phyloP scores from a whole-genome alignment of 35 echinoderm and acorn worm species.

The Patiria miniata region DNA sequence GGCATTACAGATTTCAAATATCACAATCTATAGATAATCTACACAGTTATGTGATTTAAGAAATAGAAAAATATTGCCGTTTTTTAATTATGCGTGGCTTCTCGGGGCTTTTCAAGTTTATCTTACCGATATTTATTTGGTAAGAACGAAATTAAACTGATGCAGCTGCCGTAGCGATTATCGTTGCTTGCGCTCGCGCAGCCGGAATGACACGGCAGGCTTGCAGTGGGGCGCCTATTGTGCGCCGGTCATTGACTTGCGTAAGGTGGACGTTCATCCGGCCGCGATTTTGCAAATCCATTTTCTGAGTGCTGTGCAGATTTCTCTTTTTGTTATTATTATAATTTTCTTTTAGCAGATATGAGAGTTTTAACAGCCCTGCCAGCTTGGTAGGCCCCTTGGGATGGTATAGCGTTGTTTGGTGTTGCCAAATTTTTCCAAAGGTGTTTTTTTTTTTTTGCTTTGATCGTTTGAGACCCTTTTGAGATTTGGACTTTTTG shows the following conservation, averaged over 20 bases:
- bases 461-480: too few relatives aligned
- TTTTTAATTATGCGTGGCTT: too few relatives aligned
- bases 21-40: too few relatives aligned
- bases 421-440: too few relatives aligned
- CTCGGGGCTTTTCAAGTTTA: too few relatives aligned
- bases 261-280: constrained; percentile 8
- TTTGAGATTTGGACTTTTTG: too few relatives aligned
- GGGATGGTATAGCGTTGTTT: too few relatives aligned
- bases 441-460: too few relatives aligned
- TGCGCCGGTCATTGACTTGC: constrained; percentile 14
- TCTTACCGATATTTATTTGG: neutral
- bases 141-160: neutral
- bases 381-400: too few relatives aligned
- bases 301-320: neutral
- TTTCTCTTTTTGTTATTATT: neutral
- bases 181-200: neutral
- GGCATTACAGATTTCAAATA: too few relatives aligned
- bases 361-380: neutral
- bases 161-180: constrained; percentile 18
- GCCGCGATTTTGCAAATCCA: neutral
- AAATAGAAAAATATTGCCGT: too few relatives aligned
- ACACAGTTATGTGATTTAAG: too few relatives aligned
- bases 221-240: neutral
- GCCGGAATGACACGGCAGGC: neutral
- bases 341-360: neutral